A percentile compares a stretch with the other conserved stretches of the same genome.
These are phyloP conservation scores for Pandemis cinnamomeana DNA, from an alignment of 2,888 invertebrate genomes.

Conservation along the genomic window DNA sequence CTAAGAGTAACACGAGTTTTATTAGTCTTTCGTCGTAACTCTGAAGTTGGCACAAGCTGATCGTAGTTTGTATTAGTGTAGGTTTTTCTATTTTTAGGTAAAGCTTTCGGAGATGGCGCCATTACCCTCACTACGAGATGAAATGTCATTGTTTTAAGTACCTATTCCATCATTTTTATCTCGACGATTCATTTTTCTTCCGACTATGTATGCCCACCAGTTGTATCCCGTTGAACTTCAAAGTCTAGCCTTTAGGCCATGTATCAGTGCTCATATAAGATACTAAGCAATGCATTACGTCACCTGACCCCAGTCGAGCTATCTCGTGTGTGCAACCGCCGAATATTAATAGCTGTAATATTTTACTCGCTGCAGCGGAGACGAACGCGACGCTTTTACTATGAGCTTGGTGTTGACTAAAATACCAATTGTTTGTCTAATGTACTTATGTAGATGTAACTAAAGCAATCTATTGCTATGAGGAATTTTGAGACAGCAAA, in stretches of 20 bases:
- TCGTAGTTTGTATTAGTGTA: neutral
- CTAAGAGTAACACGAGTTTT: too few species aligned
- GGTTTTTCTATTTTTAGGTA: neutral
- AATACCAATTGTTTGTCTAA: conserved; percentile 34
- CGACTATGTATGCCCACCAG: conserved; percentile 16
- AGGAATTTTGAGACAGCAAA: neutral
- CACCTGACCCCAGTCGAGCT: conserved; percentile 65
- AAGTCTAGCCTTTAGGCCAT: conserved; percentile 43
- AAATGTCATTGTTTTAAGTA: neutral
- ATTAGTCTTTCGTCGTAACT: too few species aligned
- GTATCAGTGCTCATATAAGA: conserved; percentile 48
- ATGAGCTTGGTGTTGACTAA: conserved; percentile 29
- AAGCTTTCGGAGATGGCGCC: neutral
- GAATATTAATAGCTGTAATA: conserved; percentile 79
- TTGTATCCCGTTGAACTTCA: conserved; percentile 26
- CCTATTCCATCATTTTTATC: conserved; percentile 20
- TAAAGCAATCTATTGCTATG: neutral
- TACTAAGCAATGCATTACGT: conserved; percentile 64
- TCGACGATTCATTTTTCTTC: conserved; percentile 8
- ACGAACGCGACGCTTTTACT: conserved; percentile 70
- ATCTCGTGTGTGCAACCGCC: conserved; percentile 75
- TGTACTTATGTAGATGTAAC: neutral
- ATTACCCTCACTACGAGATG: neutral
- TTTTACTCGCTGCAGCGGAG: conserved; percentile 70
- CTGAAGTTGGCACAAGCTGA: neutral